A percentile compares a stretch with the other conserved stretches of the same genome.
phyloP scores from a whole-genome alignment of 1,140 invertebrate species.

The Galleria mellonella region DNA sequence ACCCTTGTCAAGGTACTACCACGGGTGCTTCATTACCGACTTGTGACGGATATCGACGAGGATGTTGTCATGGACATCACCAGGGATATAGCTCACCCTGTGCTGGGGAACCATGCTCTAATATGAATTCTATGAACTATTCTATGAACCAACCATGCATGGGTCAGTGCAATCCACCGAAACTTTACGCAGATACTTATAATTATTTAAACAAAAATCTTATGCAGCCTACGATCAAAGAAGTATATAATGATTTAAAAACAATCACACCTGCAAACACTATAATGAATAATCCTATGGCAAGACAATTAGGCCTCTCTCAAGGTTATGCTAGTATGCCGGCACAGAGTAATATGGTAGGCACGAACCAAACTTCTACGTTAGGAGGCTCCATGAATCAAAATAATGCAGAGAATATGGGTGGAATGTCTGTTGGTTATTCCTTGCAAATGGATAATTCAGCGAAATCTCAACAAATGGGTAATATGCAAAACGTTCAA shows the following conservation, averaged over 20 bases:
- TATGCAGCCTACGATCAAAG: conserved; percentile 53
- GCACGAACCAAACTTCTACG: too few species aligned
- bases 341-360: neutral
- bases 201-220: conserved; percentile 49
- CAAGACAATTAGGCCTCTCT: conserved; percentile 29
- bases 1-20: conserved; percentile 15
- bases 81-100: conserved; percentile 8
- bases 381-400: neutral
- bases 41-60: conserved; percentile 23
- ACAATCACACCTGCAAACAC: conserved; percentile 47
- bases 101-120: conserved; percentile 21
- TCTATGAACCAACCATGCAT: conserved; percentile 28
- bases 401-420: conserved; percentile 1
- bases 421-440: neutral
- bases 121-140: conserved; percentile 8
- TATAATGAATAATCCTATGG: conserved; percentile 39
- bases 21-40: conserved; percentile 11
- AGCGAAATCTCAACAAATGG: neutral
- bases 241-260: conserved; percentile 58
- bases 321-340: neutral
- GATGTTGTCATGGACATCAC: conserved; percentile 19
- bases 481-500: conserved; percentile 1
- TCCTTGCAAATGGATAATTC: neutral
- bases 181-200: conserved; percentile 51
- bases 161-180: conserved; percentile 45